phyloP scores from a whole-genome alignment of 2,113 vertebrate genomes.

The Oreochromis aureus region DNA sequence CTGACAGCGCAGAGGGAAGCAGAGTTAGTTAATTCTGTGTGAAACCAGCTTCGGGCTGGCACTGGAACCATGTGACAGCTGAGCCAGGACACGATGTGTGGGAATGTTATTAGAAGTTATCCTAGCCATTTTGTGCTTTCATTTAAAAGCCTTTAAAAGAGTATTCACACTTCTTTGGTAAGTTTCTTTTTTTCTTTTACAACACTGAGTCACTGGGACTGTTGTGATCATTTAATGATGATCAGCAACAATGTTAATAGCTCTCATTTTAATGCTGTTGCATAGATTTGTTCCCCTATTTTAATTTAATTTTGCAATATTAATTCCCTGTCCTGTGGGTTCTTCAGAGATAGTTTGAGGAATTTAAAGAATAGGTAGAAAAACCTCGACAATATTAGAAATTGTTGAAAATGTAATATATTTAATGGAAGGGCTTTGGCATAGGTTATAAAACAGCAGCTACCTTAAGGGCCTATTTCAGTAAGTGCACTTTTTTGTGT shows the following conservation, averaged over 20 bases:
- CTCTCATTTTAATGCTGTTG: neutral
- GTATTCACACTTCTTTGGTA: neutral
- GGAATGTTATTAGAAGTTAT: neutral
- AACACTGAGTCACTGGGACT: neutral
- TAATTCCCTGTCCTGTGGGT: neutral
- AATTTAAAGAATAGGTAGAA: neutral
- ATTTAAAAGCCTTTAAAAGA: neutral
- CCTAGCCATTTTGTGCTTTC: neutral
- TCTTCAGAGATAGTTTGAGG: neutral
- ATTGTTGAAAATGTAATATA: neutral
- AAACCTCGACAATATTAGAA: neutral
- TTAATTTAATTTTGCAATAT: neutral
- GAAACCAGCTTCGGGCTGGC: slow-evolving; percentile 8
- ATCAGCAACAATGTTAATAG: neutral
- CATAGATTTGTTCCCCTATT: neutral
- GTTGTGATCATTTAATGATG: neutral
- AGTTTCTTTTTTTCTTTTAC: neutral
- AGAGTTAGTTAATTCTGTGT: neutral
- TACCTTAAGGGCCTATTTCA: neutral
- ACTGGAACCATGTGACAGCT: neutral
- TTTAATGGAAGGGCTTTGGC: neutral
- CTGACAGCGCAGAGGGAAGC: neutral
- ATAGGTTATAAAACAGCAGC: neutral
- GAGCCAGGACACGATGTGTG: neutral
- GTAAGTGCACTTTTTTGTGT: neutral